Base-by-base conservation (phyloP, 2,797 vertebrate species). In the Silurus lanzhouensis region DNA sequence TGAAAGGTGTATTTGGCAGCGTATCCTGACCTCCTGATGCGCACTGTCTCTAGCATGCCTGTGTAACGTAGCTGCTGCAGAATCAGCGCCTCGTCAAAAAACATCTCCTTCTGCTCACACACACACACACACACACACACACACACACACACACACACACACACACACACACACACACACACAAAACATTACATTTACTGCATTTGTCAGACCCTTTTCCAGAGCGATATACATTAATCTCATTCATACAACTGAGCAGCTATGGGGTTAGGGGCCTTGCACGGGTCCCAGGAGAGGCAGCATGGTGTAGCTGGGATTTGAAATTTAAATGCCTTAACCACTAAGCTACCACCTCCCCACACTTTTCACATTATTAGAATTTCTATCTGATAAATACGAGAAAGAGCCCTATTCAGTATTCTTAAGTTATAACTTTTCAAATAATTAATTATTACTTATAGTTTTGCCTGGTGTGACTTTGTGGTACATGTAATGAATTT, bases 1-100 rank as follows among this genome's bases (percentile, higher is more conserved):
- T 99, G 96, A 92, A 99, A 99, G 0, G 96, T 96, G 74, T 98
- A 99, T 91, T 99, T 99, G 90, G 98, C 98, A 46, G 98, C 98
- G 66, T 99, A 99, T 87, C 98, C 98, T 0, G 98, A 99, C 86
- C 97, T 96, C 84, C 98, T 95, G 91, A 99, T 99, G 6, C 98
- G 94, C 89, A 99, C 98, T 0, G 98, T 99, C 92, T 99, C 98
- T 88, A 99, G 93, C 98, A 99, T 99, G 85, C 98, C 98, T 0
- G 98, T 99, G 93, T 99, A 99, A 83, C 97, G 94, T 84, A 99
- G 91, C 94, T 99, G 98, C 92, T 99, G 98, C 87, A 99, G 91
- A 57, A 99, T 97, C 92, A 99, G 93, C 9, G 92, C 93, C 55
- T 99, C 97, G 5, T 99, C 97, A 72, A 99, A 97, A 87, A 94